Conservation (phyloP, 2,113 vertebrate species). For the Sceloporus tristichus region DNA sequence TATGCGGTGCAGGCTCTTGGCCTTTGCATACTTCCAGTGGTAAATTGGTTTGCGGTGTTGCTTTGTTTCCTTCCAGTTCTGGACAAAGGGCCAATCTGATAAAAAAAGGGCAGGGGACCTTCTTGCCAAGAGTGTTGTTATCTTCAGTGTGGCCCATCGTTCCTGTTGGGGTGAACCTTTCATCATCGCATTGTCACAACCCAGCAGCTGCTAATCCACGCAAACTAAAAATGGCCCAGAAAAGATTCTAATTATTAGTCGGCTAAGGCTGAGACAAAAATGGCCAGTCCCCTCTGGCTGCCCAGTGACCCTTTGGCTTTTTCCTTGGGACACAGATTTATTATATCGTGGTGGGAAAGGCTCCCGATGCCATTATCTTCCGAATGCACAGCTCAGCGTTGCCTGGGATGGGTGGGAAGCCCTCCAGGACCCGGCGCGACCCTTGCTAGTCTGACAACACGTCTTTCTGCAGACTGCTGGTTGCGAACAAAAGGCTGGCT, state of each 20-base stretch:
- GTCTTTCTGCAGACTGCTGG: constrained; percentile 4
- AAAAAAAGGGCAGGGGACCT: constrained; percentile 7
- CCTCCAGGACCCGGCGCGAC: rapidly evolving
- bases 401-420: rapidly evolving
- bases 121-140: constrained; percentile 11
- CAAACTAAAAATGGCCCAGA: constrained; percentile 28
- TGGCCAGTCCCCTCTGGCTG: constrained; percentile 49
- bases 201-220: constrained; percentile 46
- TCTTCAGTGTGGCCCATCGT: rapidly evolving
- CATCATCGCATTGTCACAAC: constrained; percentile 18
- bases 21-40: constrained; percentile 15
- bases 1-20: neutral
- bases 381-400: rapidly evolving
- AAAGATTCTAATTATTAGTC: constrained; percentile 56
- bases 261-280: constrained; percentile 54
- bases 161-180: constrained; percentile 36
- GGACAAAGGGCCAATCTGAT: constrained; percentile 56
- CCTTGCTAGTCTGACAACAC: neutral
- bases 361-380: constrained; percentile 56
- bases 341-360: constrained; percentile 56
- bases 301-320: constrained; percentile 17
- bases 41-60: constrained; percentile 31
- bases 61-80: constrained; percentile 15
- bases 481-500: neutral
- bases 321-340: constrained; percentile 33